Percentiles rank a stretch among this genome's conserved stretches.
These are phyloP conservation scores for Cranoglanis bouderius DNA, from an alignment of 2,113 vertebrate species.

Conservation along the genomic window DNA sequence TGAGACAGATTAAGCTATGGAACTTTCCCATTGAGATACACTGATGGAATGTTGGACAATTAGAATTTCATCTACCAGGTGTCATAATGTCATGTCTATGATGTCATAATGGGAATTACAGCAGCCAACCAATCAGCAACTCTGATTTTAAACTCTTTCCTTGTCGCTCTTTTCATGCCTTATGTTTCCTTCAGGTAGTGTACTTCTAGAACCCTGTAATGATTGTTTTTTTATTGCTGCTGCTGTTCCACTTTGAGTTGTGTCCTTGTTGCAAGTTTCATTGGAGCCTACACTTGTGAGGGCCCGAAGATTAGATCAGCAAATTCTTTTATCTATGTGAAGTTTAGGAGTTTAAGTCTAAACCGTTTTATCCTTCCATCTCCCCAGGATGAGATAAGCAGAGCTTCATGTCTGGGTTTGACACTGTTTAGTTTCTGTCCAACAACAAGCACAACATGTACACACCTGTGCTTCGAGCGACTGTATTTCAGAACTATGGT, in stretches of 20 bases:
- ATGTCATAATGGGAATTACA: neutral
- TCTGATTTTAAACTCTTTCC: neutral
- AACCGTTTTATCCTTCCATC: conserved; percentile 16
- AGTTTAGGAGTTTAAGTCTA: neutral
- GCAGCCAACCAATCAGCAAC: neutral
- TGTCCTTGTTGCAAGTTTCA: neutral
- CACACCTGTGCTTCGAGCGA: neutral
- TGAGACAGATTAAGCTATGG: neutral
- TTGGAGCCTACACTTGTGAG: neutral
- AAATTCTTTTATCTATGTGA: neutral
- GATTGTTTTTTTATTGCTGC: neutral
- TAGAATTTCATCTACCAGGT: neutral
- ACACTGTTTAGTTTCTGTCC: neutral
- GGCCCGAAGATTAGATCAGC: conserved; percentile 5
- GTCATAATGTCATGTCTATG: too few species aligned
- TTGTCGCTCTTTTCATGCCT: neutral
- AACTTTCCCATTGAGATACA: neutral
- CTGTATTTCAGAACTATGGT: too few species aligned
- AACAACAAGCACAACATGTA: neutral
- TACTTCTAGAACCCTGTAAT: neutral
- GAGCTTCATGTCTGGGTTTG: neutral
- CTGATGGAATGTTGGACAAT: neutral
- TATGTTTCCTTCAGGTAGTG: neutral
- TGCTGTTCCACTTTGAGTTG: conserved; percentile 10
- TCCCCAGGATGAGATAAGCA: neutral